Conservation (phyloP, 2,113 vertebrate genomes). For the Colistium nudipinnis region DNA sequence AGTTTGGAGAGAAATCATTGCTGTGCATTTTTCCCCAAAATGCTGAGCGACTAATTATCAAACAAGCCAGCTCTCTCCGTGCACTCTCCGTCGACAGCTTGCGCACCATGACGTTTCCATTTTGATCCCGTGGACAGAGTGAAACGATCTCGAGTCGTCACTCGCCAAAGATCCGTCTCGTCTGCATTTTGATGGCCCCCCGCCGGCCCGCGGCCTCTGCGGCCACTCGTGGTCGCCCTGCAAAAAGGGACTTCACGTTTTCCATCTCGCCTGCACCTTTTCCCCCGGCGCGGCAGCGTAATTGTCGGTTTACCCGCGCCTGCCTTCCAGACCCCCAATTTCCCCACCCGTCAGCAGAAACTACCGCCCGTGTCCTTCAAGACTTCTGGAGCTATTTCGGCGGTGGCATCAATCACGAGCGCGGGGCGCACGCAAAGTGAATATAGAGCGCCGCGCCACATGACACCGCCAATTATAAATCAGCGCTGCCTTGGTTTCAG, state of each 20-base stretch:
- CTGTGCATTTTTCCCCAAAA: no score
- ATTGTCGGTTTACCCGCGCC: constrained; percentile 46
- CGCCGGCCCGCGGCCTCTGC: no score
- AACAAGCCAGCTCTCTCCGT: background rate
- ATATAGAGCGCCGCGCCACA: constrained; percentile 7
- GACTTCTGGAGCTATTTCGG: constrained; percentile 15
- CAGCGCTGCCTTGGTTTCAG: constrained; percentile 24
- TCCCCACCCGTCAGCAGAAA: constrained; percentile 52
- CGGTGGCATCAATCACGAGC: constrained; percentile 31
- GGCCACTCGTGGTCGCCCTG: constrained; percentile 23
- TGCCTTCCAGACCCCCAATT: constrained; percentile 26
- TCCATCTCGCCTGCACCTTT: constrained; percentile 13
- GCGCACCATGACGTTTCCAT: no score
- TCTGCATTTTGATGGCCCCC: constrained; percentile 8
- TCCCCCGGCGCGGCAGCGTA: constrained; percentile 31
- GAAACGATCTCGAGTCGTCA: background rate
- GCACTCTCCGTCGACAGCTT: no score
- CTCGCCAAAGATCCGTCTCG: background rate
- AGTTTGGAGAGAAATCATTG: no score
- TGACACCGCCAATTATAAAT: constrained; percentile 21
- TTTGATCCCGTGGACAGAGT: background rate
- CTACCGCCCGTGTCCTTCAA: constrained; percentile 45
- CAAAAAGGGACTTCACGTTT: constrained; percentile 34
- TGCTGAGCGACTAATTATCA: no score
- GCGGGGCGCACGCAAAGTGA: background rate